Evolutionary conservation across 1,140 invertebrate genomes (phyloP), one percentile per base, ranked within the genome.

Genomic region (Uloborus diversus): DNA sequence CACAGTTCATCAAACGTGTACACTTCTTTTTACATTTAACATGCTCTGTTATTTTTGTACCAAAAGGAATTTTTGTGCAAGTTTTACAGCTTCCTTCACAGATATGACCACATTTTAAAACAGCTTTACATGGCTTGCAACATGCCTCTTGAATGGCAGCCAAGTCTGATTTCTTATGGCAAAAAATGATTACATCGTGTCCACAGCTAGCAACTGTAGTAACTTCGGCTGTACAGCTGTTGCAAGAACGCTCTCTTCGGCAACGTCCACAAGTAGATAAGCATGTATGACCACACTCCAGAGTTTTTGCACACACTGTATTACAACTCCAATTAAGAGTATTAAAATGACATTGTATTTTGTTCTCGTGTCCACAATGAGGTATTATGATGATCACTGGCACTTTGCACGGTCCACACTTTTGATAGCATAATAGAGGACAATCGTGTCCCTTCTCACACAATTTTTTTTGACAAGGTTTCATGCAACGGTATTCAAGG

Each of bases 391-490:
- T 51, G 4, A n/a, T 11, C 4, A 51, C 49, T 11, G n/a, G 7
- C 7, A 20, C n/a, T 13, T 7, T 51, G 20, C 49, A 51, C 4
- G 49, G 20, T 13, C n/a, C n/a, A 51, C 49, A 51, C 20, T 4
- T n/a, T 51, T 51, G 4, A 51, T 51, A 51, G 20, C 49, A 51
- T 20, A 51, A 20, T 11, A n/a, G 4, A n/a, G 49, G 49, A 51
- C 49, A 51, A 5, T 51, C 4, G n/a, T 42, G 37, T 17, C 37
- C 37, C 17, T 42, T 42, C 7, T 17, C 17, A 42, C 37, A 42
- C 7, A 42, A 9, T 42, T 42, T 42, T 17, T 35, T 82, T 1
- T 23, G 13, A 47, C 82, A 82, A 11, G 75, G 68, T 80, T 80
- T 57, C 2, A 28, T 17, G 14, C 82, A 82, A 13, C 33, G 23